A percentile compares a stretch with the other conserved stretches of the same genome.
Evolutionary conservation across 2,797 vertebrate genomes (phyloP).

Genomic region (Potorous gilbertii): DNA sequence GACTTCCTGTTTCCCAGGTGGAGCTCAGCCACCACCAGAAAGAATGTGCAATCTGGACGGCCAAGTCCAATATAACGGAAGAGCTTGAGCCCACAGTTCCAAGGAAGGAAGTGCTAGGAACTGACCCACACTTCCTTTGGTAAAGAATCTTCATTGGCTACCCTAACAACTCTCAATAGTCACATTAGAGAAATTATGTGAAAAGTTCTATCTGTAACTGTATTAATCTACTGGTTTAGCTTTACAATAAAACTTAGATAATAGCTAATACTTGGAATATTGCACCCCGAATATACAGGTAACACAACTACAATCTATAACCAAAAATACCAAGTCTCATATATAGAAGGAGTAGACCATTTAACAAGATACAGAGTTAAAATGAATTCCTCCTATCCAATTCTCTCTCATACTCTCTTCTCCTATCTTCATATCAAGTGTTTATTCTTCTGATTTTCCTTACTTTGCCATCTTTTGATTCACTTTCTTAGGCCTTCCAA

Average conservation of each 20-base stretch:
- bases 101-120: conserved; percentile 49
- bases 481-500: conserved; percentile 22
- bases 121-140: not conserved
- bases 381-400: conserved; percentile 51
- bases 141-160: not conserved
- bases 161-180: not conserved
- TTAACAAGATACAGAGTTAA: conserved; percentile 43
- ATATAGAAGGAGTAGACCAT: conserved; percentile 1
- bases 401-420: conserved; percentile 35
- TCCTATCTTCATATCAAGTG: not conserved
- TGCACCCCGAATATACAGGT: conserved; percentile 24
- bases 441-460: not conserved
- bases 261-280: conserved; percentile 49
- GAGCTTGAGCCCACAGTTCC: conserved; percentile 10
- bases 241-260: conserved; percentile 69
- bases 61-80: not conserved
- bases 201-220: conserved; percentile 36
- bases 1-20: not conserved
- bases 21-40: not conserved
- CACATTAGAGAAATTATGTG: not conserved
- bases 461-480: conserved; percentile 5
- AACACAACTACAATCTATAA: conserved; percentile 11
- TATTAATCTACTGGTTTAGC: conserved; percentile 53
- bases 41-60: not conserved
- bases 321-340: conserved; percentile 46